phyloP scores from a whole-genome alignment of 1,140 invertebrate genomes.

The Plutomurus gul region DNA sequence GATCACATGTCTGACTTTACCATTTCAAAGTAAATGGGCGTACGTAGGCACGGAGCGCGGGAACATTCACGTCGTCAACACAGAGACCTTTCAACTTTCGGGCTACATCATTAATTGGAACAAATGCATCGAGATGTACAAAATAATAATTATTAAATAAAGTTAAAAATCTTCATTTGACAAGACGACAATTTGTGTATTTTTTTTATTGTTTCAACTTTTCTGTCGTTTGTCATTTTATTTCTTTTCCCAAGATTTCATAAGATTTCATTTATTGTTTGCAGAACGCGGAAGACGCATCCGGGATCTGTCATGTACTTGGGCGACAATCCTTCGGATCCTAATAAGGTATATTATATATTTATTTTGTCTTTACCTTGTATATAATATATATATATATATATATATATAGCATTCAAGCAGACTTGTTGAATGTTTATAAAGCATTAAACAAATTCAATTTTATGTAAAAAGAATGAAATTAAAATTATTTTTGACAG shows the following conservation, averaged over 20 bases:
- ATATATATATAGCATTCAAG: no score
- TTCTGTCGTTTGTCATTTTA: not conserved
- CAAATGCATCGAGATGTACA: constrained; percentile 99
- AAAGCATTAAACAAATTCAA: no score
- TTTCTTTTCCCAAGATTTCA: no score
- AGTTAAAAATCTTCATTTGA: no score
- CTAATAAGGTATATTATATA: constrained; percentile 78
- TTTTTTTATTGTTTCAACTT: not conserved
- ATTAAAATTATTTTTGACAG: no score
- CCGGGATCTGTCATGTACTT: constrained; percentile 92
- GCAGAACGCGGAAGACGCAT: constrained; percentile 89
- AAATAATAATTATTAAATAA: no score
- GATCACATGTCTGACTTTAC: constrained; percentile 89
- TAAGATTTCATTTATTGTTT: constrained; percentile 59
- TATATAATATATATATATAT: no score
- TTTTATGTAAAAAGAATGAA: no score
- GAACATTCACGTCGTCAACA: constrained; percentile 96
- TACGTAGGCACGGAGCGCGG: constrained; percentile 97
- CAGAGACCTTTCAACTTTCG: constrained; percentile 92
- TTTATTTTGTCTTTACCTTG: not conserved
- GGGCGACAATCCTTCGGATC: constrained; percentile 92
- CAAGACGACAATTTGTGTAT: not conserved
- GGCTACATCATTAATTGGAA: constrained; percentile 99
- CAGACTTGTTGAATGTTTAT: not conserved
- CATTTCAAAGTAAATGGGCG: constrained; percentile 97